These are phyloP conservation scores for Podarcis muralis DNA, from an alignment of 2,113 vertebrate species.

Conservation along the genomic window DNA sequence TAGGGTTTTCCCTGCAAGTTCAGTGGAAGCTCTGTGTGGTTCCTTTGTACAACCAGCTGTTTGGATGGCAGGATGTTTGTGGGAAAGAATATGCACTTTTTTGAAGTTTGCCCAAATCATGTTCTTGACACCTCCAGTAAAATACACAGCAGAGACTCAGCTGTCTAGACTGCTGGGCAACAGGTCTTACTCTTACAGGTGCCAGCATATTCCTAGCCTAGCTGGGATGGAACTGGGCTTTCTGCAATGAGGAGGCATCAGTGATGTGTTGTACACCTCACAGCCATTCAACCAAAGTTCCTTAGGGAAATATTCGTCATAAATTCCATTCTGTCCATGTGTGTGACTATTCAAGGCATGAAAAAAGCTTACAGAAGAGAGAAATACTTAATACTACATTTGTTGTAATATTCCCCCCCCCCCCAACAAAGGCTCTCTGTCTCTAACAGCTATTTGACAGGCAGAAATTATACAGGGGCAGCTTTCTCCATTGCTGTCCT, in stretches of 20 bases:
- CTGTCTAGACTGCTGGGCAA: constrained; percentile 34
- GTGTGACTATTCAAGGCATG: background rate
- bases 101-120: constrained; percentile 12
- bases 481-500: background rate
- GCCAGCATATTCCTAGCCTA: background rate
- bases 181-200: background rate
- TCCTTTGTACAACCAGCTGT: constrained; percentile 22
- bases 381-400: background rate
- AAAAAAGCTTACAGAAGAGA: background rate
- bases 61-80: constrained; percentile 22
- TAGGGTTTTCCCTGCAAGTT: background rate
- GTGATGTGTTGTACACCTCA: background rate
- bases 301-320: background rate
- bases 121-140: constrained; percentile 27
- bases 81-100: constrained; percentile 14
- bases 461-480: background rate
- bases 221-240: background rate
- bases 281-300: background rate
- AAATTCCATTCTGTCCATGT: rapidly evolving
- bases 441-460: background rate
- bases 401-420: background rate
- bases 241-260: background rate
- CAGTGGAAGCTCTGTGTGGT: constrained; percentile 3
- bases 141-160: constrained; percentile 29
- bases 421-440: background rate